Base-by-base conservation (phyloP, 1,140 invertebrate species). In the Bombus sylvicola region DNA sequence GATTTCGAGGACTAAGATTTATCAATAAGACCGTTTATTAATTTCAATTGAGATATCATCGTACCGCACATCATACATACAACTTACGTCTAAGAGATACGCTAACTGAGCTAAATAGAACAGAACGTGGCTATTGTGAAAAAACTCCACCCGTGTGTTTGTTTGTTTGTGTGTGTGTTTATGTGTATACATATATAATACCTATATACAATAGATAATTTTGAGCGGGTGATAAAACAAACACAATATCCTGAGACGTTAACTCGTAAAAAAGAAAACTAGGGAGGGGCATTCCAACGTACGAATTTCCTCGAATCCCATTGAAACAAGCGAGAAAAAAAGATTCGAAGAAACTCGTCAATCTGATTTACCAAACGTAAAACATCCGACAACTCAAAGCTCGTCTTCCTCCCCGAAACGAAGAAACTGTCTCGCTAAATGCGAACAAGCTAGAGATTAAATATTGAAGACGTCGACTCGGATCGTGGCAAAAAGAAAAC, bases 121-220 rank as follows among this genome's bases (percentile, higher is more conserved):
- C 62, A 74, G n/a, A 88, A 71, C 62, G 57, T 72, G 43, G 39
- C 66, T 89, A 88, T 86, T 91, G 86, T 53, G 74, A 87, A 47
- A 83, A 75, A 89, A 90, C 64, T 85, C 62, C 78, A 87, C 69
- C 80, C 78, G 81, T 79, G 43, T 64, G 37, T 71, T 25, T 66
- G 41, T 81, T 22, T 53, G 82, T 91, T 34, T 85, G 22, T 75
- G 69, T 74, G 81, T 82, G 69, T 89, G 84, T 91, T 41, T 75
- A 25, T 71, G 22, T 69, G 62, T 81, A 71, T 77, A 83, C n/a
- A 88, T 91, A 91, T 81, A 87, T 82, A 82, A 91, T 81, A 83
- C 68, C 86, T 92, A 92, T 92, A 92, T 92, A 93, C 91, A 93
- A 78, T 57, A 92, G 37, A 62, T 83, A 88, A 83, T 79, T 83